phyloP scores from a whole-genome alignment of 2,113 vertebrate genomes.

The Amphilophus citrinellus region DNA sequence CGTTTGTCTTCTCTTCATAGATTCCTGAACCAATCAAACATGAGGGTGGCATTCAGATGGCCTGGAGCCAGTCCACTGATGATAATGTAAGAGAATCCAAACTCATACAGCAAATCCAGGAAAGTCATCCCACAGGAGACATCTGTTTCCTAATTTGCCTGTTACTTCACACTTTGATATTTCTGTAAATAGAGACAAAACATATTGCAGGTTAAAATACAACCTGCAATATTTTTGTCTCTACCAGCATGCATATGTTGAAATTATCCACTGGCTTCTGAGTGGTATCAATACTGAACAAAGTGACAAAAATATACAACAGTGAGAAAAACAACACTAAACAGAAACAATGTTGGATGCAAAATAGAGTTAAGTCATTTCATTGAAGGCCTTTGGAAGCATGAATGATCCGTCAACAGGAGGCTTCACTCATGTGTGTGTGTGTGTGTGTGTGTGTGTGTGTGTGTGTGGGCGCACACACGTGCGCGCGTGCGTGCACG shows the following conservation, averaged over 20 bases:
- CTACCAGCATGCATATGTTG: neutral
- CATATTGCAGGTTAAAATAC: neutral
- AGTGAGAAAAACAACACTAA: neutral
- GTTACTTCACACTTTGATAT: neutral
- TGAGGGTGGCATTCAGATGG: neutral
- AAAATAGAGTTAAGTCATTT: neutral
- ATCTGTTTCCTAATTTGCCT: neutral
- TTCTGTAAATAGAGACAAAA: neutral
- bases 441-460: neutral
- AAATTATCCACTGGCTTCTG: fast-evolving
- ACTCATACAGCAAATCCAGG: too few relatives aligned
- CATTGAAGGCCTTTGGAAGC: neutral
- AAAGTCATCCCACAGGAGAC: neutral
- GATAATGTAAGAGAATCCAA: neutral
- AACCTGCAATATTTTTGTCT: neutral
- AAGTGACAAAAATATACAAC: neutral
- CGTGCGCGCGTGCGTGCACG: too few relatives aligned
- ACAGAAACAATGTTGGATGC: neutral
- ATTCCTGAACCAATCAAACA: neutral
- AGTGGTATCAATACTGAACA: neutral
- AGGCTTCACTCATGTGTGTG: neutral
- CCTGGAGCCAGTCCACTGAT: neutral
- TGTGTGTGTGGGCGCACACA: neutral
- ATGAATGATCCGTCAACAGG: neutral
- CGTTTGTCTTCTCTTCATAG: neutral